These are phyloP conservation scores for Potorous gilbertii DNA, from an alignment of 2,797 vertebrate species.

Conservation along the genomic window DNA sequence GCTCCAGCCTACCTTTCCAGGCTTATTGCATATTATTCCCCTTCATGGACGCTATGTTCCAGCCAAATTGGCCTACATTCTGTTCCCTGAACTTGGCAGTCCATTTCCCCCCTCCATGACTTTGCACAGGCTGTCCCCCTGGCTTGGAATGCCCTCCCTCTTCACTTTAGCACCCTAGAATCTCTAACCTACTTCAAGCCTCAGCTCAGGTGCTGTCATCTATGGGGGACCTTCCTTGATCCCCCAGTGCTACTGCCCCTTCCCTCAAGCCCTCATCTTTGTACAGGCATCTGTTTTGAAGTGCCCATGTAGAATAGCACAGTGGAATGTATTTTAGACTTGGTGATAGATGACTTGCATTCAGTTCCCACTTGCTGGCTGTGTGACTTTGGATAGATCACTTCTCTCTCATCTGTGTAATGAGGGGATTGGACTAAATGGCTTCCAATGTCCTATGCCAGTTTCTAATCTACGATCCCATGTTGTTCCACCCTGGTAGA, in stretches of 20 bases:
- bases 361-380: background rate
- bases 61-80: constrained; percentile 1
- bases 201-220: background rate
- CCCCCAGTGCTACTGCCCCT: background rate
- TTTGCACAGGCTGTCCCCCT: background rate
- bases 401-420: background rate
- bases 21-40: constrained; percentile 1
- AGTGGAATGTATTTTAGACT: background rate
- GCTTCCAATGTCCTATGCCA: background rate
- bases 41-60: background rate
- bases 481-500: background rate
- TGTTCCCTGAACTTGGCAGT: constrained; percentile 5
- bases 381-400: background rate
- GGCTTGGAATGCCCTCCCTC: background rate
- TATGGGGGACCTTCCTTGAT: background rate
- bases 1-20: background rate
- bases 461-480: background rate
- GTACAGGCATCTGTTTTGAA: background rate
- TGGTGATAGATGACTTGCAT: background rate
- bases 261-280: background rate
- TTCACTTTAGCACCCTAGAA: background rate
- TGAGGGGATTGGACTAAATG: background rate
- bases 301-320: background rate
- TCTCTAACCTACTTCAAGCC: background rate
- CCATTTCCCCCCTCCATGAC: background rate